Conservation (phyloP, 2,888 invertebrate species). For the Sylvicola cinctus region DNA sequence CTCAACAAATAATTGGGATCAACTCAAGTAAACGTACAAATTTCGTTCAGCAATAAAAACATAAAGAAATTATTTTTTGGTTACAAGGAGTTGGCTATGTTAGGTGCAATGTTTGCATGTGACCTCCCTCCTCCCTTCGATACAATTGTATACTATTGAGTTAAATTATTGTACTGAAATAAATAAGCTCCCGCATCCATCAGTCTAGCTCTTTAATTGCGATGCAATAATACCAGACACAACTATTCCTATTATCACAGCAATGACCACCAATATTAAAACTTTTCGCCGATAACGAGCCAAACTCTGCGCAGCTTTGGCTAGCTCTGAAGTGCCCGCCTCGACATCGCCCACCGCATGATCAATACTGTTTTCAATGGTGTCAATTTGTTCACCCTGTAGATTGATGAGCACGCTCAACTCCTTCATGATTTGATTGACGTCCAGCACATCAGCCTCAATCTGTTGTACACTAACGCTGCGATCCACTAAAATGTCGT, state of each 20-base stretch:
- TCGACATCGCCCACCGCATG: conserved; percentile 53
- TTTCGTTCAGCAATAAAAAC: too few relatives aligned
- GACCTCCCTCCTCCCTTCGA: too few relatives aligned
- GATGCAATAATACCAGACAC: conserved; percentile 46
- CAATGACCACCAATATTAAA: conserved; percentile 46
- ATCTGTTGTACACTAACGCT: conserved; percentile 62
- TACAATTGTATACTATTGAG: too few relatives aligned
- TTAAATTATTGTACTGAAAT: too few relatives aligned
- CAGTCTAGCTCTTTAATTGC: conserved; percentile 29
- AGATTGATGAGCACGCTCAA: conserved; percentile 46
- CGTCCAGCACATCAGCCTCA: conserved; percentile 62
- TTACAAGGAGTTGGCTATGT: too few relatives aligned
- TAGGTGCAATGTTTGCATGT: too few relatives aligned
- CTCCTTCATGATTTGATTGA: conserved; percentile 65
- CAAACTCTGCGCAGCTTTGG: conserved; percentile 65
- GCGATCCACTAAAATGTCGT: conserved; percentile 57
- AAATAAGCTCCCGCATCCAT: too few relatives aligned
- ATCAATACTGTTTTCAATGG: conserved; percentile 66
- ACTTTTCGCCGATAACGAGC: conserved; percentile 55
- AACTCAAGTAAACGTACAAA: too few relatives aligned
- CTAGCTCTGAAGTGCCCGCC: conserved; percentile 52
- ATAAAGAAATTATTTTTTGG: too few relatives aligned
- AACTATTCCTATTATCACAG: conserved; percentile 40
- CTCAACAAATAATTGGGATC: too few relatives aligned
- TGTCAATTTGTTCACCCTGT: conserved; percentile 52